Evolutionary conservation across 1,140 invertebrate species (phyloP).

Genomic region (Drosophila nebulosa): DNA sequence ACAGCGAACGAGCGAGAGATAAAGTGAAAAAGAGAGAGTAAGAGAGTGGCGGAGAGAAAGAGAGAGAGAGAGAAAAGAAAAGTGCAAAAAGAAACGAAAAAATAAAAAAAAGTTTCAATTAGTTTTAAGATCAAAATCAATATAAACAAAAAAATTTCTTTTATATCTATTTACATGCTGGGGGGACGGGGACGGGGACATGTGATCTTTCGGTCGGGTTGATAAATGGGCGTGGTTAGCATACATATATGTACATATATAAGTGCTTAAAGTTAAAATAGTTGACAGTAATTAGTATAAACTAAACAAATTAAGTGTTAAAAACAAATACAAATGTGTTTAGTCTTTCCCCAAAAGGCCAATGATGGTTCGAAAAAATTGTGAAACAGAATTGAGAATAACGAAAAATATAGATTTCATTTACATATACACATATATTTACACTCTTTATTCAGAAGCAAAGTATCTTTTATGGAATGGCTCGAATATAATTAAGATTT

Average conservation of each 20-base stretch:
- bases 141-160: constrained; percentile 21
- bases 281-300: background rate
- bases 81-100: constrained; percentile 50
- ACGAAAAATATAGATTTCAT: too few relatives aligned
- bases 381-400: background rate
- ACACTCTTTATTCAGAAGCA: too few relatives aligned
- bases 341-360: constrained; percentile 81
- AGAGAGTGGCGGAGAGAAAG: background rate
- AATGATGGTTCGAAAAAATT: constrained; percentile 40
- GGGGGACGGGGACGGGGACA: constrained; percentile 5
- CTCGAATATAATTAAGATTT: too few relatives aligned
- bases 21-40: background rate
- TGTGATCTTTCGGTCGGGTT: background rate
- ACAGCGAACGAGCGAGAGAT: background rate
- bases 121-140: constrained; percentile 51
- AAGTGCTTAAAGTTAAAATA: constrained; percentile 34
- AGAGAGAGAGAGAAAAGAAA: constrained; percentile 52
- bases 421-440: too few relatives aligned
- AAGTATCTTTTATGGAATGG: too few relatives aligned
- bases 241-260: background rate
- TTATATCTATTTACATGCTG: constrained; percentile 49
- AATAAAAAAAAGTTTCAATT: constrained; percentile 65
- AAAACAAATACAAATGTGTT: constrained; percentile 61
- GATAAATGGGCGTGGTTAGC: constrained; percentile 10
- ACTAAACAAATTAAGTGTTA: constrained; percentile 27